Percentiles rank a stretch among this genome's conserved stretches.
phyloP scores from a whole-genome alignment of 2,797 vertebrate genomes.

The Acanthurus tractus region DNA sequence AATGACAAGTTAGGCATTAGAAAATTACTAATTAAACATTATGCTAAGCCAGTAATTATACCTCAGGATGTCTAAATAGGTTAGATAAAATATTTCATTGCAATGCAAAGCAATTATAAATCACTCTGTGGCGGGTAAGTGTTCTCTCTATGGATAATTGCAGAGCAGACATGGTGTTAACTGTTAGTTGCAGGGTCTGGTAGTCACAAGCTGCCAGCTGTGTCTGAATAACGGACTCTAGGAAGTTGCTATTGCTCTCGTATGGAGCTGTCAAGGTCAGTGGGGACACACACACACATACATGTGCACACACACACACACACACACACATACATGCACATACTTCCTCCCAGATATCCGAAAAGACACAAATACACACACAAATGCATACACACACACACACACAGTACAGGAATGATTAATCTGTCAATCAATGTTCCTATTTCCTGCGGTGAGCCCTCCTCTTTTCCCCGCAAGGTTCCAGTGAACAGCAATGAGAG shows the following conservation, averaged over 20 bases:
- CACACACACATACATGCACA: slow-evolving; percentile 47
- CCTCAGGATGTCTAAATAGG: slow-evolving; percentile 50
- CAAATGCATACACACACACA: slow-evolving; percentile 22
- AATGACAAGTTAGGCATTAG: slow-evolving; percentile 44
- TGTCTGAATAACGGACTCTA: slow-evolving; percentile 72
- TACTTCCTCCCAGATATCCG: slow-evolving; percentile 61
- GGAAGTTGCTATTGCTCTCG: slow-evolving; percentile 66
- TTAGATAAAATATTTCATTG: slow-evolving; percentile 37
- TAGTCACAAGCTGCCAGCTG: slow-evolving; percentile 70
- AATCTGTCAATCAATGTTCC: slow-evolving; percentile 88
- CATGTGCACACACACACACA: slow-evolving; percentile 38
- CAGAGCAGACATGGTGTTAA: slow-evolving; percentile 66
- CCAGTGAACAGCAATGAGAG: slow-evolving; percentile 73
- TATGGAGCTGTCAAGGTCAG: slow-evolving; percentile 85
- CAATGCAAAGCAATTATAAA: slow-evolving; percentile 60
- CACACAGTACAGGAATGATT: slow-evolving; percentile 82
- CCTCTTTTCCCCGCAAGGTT: slow-evolving; percentile 76
- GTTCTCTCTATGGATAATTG: slow-evolving; percentile 69
- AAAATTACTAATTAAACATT: slow-evolving; percentile 55
- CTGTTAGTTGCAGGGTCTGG: slow-evolving; percentile 61
- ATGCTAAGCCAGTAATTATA: slow-evolving; percentile 60
- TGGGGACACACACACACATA: slow-evolving; percentile 62
- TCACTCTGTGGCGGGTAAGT: slow-evolving; percentile 40
- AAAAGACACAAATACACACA: slow-evolving; percentile 45
- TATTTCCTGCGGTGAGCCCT: slow-evolving; percentile 80